phyloP scores from a whole-genome alignment of 92 coral and sea anemone species.

The Isaurus tuberculatus region DNA sequence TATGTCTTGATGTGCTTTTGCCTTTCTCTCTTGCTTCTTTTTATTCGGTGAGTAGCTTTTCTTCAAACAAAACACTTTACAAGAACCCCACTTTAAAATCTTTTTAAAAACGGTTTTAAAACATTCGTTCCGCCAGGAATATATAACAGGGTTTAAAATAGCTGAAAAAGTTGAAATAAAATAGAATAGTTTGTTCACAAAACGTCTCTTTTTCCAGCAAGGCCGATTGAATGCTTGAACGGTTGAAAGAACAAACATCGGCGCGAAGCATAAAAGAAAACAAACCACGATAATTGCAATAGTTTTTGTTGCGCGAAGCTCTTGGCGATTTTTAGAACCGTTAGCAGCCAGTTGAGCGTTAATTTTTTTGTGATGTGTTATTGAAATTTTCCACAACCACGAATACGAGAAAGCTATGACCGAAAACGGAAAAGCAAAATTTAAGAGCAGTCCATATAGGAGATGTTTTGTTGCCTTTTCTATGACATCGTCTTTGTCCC shows the following conservation, averaged over 20 bases:
- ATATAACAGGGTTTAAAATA: conserved; percentile 30
- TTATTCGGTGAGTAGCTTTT: background rate
- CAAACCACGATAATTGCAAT: conserved; percentile 25
- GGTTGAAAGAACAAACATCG: conserved; percentile 11
- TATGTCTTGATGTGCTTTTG: background rate
- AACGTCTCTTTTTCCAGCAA: background rate
- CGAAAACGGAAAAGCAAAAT: conserved; percentile 21
- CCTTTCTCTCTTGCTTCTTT: background rate
- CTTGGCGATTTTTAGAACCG: conserved; percentile 7
- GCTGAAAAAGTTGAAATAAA: conserved; percentile 27
- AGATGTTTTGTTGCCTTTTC: conserved; percentile 20
- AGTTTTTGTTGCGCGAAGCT: conserved; percentile 8
- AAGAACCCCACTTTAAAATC: background rate
- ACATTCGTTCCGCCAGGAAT: conserved; percentile 37
- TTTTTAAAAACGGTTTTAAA: conserved; percentile 24
- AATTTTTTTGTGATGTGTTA: conserved; percentile 31
- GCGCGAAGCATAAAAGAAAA: conserved; percentile 17
- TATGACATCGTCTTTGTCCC: background rate
- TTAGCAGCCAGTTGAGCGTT: background rate
- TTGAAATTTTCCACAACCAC: conserved; percentile 31
- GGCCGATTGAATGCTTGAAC: conserved; percentile 12
- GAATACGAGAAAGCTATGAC: conserved; percentile 18
- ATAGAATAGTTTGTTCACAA: background rate
- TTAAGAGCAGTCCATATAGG: background rate
- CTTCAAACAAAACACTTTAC: background rate